Base-by-base conservation (phyloP, 2,797 vertebrate genomes). In the Cyprinella venusta region DNA sequence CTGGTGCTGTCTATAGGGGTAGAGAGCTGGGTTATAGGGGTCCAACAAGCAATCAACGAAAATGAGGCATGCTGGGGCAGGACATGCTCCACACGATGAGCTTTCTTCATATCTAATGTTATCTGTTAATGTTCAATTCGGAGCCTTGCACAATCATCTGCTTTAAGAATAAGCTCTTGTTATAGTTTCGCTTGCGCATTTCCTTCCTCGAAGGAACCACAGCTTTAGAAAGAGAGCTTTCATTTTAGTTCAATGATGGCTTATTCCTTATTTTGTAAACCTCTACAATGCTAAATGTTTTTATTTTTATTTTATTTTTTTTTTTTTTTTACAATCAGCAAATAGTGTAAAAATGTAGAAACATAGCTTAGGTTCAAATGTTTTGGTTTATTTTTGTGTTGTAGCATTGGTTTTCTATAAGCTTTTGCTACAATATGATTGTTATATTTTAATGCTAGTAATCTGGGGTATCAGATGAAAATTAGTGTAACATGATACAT, bases 1-100 rank as follows among this genome's bases (percentile, higher is more conserved):
- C 84, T 78, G 86, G 87, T 87, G 87, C 69, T 38, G 42, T n/a
- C 56, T 76, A 89, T 90, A 88, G 85, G 88, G 89, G 89, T 75
- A 76, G 82, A 26, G 36, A 76, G 33, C 67, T 36, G 65, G 72
- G 75, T 79, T 83, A 89, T 88, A 87, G 86, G 88, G 88, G 88
- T 84, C 67, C 64, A 40, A 71, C 81, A 77, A 65, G 81, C 40
- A 40, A 59, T 74, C 76, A 64, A 64, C 30, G 38, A 76, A 76
- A 72, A 56, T 52, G 59, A 88, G 85, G 79, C 89, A 88, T 83
- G 85, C 86, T 80, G 86, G 72, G 83, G 85, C 88, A 88, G 63
- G 84, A 86, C 69, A 48, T 70, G 33, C 21, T 38, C 30, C 78
- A 54, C 81, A 84, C 67, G 75, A 68, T 79, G 63, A 79, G 42